Evolutionary conservation across 2,113 vertebrate species (phyloP).

Genomic region (Planiliza haematocheilus): DNA sequence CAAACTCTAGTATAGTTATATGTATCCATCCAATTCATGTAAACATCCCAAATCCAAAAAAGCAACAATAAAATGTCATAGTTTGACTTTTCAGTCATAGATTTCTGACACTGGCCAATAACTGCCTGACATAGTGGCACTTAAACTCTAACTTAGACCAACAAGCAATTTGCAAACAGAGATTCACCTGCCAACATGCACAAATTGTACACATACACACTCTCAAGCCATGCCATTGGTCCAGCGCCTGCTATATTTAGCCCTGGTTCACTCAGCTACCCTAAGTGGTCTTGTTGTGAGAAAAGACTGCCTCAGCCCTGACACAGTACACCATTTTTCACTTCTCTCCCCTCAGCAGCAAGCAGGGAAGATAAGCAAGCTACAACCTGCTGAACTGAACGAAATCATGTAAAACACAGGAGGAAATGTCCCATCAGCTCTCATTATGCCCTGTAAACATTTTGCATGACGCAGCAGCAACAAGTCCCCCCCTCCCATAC

Average conservation of each 20-base stretch:
- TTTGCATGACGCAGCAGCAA: constrained; percentile 52
- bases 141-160: neutral
- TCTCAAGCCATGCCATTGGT: constrained; percentile 31
- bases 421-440: constrained; percentile 33
- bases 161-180: constrained; percentile 13
- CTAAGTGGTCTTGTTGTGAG: constrained; percentile 57
- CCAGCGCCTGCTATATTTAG: constrained; percentile 73
- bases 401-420: constrained; percentile 23
- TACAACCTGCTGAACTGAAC: constrained; percentile 37
- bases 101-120: constrained; percentile 1
- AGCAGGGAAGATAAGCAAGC: constrained; percentile 25
- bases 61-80: neutral
- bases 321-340: constrained; percentile 46
- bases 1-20: too few species aligned
- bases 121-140: neutral
- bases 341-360: constrained; percentile 49
- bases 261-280: constrained; percentile 49
- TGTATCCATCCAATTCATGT: too few species aligned
- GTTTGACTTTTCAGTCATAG: neutral
- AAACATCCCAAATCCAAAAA: too few species aligned
- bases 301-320: constrained; percentile 47
- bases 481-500: neutral
- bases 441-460: constrained; percentile 39
- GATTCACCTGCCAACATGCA: constrained; percentile 9
- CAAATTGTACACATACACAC: constrained; percentile 23